phyloP scores from a whole-genome alignment of 2,888 invertebrate species.

The Abrostola tripartita region DNA sequence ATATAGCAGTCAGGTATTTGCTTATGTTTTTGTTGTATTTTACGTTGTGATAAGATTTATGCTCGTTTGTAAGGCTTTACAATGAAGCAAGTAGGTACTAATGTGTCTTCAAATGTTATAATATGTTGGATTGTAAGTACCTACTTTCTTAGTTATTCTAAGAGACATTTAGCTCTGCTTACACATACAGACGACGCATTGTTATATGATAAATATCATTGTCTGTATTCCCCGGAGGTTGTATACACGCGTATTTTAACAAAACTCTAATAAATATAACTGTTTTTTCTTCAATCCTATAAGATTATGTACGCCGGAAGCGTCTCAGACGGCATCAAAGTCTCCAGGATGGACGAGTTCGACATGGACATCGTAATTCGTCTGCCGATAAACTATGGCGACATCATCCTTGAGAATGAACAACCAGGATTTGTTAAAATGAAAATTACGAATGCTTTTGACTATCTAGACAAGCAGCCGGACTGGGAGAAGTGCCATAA shows the following conservation, averaged over 20 bases:
- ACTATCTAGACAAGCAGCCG: slow-evolving; percentile 73
- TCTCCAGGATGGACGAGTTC: slow-evolving; percentile 89
- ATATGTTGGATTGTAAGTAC: no score
- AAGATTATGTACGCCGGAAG: slow-evolving; percentile 87
- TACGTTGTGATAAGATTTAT: not conserved
- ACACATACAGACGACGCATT: no score
- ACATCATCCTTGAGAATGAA: slow-evolving; percentile 77
- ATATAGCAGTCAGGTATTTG: slow-evolving; percentile 74
- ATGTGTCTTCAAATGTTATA: no score
- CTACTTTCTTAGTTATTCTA: no score
- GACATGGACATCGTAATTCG: slow-evolving; percentile 89
- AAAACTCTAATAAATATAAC: not conserved
- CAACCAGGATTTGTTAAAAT: slow-evolving; percentile 83
- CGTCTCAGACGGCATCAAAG: slow-evolving; percentile 89
- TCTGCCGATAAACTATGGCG: slow-evolving; percentile 81
- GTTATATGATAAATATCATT: slow-evolving; percentile 1
- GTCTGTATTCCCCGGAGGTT: not conserved
- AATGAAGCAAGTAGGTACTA: not conserved
- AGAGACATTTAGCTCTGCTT: no score
- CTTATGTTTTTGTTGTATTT: not conserved
- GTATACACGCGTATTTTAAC: not conserved
- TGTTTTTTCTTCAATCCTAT: not conserved
- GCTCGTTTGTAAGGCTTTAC: not conserved
- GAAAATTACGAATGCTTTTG: slow-evolving; percentile 74
- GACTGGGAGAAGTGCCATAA: slow-evolving; percentile 79